Evolutionary conservation across 2,113 vertebrate species (phyloP).

Genomic region (Pygoscelis antarcticus): DNA sequence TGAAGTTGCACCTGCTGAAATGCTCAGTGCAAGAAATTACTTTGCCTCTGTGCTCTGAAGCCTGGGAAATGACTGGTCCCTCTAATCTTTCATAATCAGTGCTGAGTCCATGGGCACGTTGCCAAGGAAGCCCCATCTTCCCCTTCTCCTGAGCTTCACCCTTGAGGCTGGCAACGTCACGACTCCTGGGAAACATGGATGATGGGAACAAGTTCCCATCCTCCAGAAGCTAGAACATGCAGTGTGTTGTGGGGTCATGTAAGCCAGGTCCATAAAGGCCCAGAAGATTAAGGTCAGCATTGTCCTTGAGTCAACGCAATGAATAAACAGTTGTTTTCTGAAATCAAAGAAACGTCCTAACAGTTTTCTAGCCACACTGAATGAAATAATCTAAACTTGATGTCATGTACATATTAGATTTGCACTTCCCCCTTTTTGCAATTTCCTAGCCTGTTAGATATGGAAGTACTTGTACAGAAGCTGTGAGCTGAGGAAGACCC

Average conservation of each 20-base stretch:
- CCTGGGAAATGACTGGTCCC: background rate
- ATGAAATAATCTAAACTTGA: background rate
- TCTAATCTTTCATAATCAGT: background rate
- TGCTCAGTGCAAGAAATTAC: background rate
- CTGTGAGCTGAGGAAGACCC: background rate
- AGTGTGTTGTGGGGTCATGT: rapidly evolving
- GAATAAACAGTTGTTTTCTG: background rate
- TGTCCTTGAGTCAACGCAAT: background rate
- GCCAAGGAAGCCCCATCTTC: background rate
- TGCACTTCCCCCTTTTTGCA: background rate
- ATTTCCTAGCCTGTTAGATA: background rate
- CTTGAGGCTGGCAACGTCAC: background rate
- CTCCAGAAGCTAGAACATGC: background rate
- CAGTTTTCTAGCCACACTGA: background rate
- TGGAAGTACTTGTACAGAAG: background rate
- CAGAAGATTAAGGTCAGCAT: background rate
- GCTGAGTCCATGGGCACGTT: background rate
- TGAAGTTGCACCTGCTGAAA: background rate
- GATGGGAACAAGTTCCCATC: background rate
- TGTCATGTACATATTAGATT: background rate
- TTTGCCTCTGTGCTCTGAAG: background rate
- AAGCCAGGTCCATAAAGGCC: background rate
- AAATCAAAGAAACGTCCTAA: background rate
- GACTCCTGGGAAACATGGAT: background rate
- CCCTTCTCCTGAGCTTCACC: background rate